Evolutionary conservation across 2,113 vertebrate genomes (phyloP).

Genomic region (Varanus komodoensis): DNA sequence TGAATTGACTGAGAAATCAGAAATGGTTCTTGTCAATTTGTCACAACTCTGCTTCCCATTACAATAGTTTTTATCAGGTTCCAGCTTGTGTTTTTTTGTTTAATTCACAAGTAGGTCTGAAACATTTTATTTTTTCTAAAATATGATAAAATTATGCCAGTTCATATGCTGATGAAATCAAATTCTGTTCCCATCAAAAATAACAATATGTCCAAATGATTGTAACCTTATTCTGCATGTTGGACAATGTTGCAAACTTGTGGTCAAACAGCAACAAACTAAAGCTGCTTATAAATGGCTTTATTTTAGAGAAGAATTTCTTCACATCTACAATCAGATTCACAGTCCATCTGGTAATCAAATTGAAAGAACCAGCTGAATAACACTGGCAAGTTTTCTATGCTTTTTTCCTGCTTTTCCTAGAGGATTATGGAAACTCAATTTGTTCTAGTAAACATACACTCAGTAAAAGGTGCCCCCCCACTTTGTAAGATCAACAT

Average conservation of each 20-base stretch:
- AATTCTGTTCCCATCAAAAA: slow-evolving; percentile 65
- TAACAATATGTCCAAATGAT: slow-evolving; percentile 64
- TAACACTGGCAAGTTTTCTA: slow-evolving; percentile 44
- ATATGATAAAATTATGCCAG: slow-evolving; percentile 55
- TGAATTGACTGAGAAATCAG: neutral
- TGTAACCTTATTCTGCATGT: slow-evolving; percentile 55
- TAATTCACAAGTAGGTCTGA: neutral
- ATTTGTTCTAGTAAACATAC: slow-evolving; percentile 50
- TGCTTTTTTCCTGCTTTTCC: slow-evolving; percentile 60
- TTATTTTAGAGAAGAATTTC: slow-evolving; percentile 67
- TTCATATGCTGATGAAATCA: slow-evolving; percentile 62
- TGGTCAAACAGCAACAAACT: slow-evolving; percentile 53
- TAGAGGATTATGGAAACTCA: slow-evolving; percentile 62
- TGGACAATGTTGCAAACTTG: slow-evolving; percentile 62
- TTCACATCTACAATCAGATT: slow-evolving; percentile 59
- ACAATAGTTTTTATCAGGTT: neutral
- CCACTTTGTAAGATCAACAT: slow-evolving; percentile 46
- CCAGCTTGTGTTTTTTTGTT: neutral
- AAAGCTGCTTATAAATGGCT: slow-evolving; percentile 61
- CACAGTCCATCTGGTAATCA: slow-evolving; percentile 54
- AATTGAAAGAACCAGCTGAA: slow-evolving; percentile 50
- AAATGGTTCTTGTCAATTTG: neutral
- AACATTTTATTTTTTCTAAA: slow-evolving; percentile 25
- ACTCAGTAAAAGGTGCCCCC: slow-evolving; percentile 49
- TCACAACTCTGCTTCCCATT: no score